phyloP scores from a whole-genome alignment of 2,797 vertebrate species.

The Distichodus sexfasciatus region DNA sequence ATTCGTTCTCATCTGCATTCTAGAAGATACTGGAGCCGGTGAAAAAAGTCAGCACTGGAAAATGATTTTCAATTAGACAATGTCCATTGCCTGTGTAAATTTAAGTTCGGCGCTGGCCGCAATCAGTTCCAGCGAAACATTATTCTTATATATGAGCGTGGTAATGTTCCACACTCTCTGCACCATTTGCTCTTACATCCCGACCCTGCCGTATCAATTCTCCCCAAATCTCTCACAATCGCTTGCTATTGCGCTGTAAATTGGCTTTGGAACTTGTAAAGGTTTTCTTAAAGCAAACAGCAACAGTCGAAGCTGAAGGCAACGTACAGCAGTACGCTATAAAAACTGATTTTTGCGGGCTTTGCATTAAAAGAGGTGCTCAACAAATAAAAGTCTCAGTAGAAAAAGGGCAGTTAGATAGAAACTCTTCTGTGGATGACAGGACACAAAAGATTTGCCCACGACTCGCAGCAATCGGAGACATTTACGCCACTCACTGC shows the following conservation, averaged over 20 bases:
- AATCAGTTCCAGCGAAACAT: slow-evolving; percentile 10
- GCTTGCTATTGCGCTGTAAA: slow-evolving; percentile 12
- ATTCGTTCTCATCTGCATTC: not conserved
- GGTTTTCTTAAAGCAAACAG: slow-evolving; percentile 5
- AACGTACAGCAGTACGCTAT: not conserved
- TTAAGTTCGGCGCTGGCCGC: not conserved
- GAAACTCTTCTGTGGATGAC: too few species aligned
- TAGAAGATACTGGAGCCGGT: not conserved
- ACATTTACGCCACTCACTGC: too few species aligned
- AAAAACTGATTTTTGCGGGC: too few species aligned
- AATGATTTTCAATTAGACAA: not conserved
- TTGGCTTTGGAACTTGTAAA: not conserved
- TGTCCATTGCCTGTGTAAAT: not conserved
- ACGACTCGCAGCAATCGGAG: too few species aligned
- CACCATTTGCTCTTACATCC: not conserved
- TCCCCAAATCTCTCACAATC: not conserved
- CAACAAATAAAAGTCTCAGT: not conserved
- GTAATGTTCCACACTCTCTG: not conserved
- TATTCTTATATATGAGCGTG: not conserved
- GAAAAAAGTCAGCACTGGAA: not conserved
- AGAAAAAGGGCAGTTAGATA: too few species aligned
- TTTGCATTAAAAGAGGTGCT: not conserved
- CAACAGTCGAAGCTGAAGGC: not conserved
- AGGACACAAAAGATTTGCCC: too few species aligned
- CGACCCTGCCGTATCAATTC: not conserved